Percentiles rank a stretch among this genome's conserved stretches.
These are phyloP conservation scores for Diplolepis rosae DNA, from an alignment of 2,888 invertebrate genomes.

Conservation along the genomic window DNA sequence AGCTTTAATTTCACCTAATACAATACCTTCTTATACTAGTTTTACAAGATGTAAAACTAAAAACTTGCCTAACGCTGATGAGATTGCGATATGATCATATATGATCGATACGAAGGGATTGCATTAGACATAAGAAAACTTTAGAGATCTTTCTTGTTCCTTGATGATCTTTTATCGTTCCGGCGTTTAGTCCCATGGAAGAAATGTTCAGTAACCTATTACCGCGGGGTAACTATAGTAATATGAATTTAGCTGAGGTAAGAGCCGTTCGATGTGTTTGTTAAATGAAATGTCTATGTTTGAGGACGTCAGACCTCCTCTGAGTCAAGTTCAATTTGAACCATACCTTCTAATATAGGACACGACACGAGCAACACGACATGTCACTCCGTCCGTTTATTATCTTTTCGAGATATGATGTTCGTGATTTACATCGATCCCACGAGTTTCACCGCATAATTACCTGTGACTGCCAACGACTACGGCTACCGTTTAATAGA, in stretches of 20 bases:
- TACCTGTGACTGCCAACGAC: conserved; percentile 14
- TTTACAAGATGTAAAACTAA: no score
- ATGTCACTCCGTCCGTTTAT: conserved; percentile 54
- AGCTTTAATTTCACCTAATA: no score
- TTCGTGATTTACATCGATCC: conserved; percentile 42
- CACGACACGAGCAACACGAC: conserved; percentile 50
- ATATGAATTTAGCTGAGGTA: conserved; percentile 39
- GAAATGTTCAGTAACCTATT: conserved; percentile 63
- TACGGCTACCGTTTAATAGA: conserved; percentile 29
- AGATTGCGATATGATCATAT: no score
- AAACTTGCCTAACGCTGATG: no score
- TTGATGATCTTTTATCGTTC: conserved; percentile 5
- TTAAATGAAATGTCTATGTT: conserved; percentile 62
- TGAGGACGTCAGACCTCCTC: conserved; percentile 59
- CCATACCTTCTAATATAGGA: conserved; percentile 52
- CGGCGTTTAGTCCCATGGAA: conserved; percentile 35
- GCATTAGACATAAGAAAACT: background rate
- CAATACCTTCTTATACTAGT: no score
- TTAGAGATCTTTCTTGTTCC: conserved; percentile 26
- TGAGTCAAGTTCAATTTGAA: conserved; percentile 42
- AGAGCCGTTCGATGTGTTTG: conserved; percentile 51
- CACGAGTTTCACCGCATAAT: conserved; percentile 36
- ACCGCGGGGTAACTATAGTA: conserved; percentile 35
- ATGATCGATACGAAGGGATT: conserved; percentile 1
- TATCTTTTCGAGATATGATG: conserved; percentile 45